Evolutionary conservation across 2,797 vertebrate genomes (phyloP), one percentile per base, ranked within the genome.

Genomic region (Chrosomus eos): DNA sequence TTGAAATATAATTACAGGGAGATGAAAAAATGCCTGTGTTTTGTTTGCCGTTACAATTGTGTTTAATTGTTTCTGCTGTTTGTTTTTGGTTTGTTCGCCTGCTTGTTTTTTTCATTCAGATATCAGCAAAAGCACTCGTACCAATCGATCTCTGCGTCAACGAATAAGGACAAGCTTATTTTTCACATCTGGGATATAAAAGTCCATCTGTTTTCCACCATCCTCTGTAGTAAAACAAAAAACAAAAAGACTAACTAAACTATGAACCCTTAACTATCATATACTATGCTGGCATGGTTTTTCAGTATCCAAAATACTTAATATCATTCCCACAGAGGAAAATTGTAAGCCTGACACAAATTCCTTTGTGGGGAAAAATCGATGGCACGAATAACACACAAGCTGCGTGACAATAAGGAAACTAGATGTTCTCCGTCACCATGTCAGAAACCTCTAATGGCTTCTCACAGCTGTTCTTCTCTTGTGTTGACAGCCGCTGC

Each of bases 1-100:
- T 94, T 95, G 94, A 94, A 95, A 94, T 94, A 95, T 94, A 95
- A 95, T 95, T 94, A 95, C 89, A 84, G 88, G 87, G 87, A 89
- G 88, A 92, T 91, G 93, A 93, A 93, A 93, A 94, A 90, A 90
- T 74, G 81, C 86, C 90, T 93, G 89, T 92, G 90, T 93, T 94
- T 91, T 89, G 90, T 93, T 94, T 93, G 89, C 86, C 88, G 85
- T 91, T 88, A 84, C 90, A 92, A 91, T 92, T 90, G 88, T 85
- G 88, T 90, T 90, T 86, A 87, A 86, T 88, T 90, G 78, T 81
- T 83, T 67, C 82, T 76, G 62, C 83, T 66, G 87, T 87, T 91
- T 89, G 70, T 83, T 77, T 87, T 48, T 70, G 79, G 31, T 70
- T 88, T 80, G 76, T 80, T 13, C 33, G 45, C 62, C 38, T 33